Percentiles rank a stretch among this genome's conserved stretches.
Conservation (phyloP, 2,888 invertebrate species). For the Venusia cambrica region DNA sequence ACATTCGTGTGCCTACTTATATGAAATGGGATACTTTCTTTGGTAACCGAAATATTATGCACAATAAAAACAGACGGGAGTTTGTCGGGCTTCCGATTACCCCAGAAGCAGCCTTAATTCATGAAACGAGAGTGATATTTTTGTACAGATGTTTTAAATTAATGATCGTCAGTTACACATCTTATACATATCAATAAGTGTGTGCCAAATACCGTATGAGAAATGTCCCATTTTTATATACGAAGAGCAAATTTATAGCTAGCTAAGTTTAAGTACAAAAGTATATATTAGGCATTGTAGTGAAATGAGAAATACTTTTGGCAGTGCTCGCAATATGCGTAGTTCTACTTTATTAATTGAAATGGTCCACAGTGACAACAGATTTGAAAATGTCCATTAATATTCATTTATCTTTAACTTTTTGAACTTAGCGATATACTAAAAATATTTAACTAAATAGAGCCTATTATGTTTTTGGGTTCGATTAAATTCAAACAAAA, state of each 20-base stretch:
- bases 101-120: slow-evolving; percentile 25
- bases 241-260: slow-evolving; percentile 22
- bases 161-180: slow-evolving; percentile 33
- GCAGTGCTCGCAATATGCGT: slow-evolving; percentile 11
- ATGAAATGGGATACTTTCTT: slow-evolving; percentile 53
- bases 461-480: no score
- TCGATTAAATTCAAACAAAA: no score
- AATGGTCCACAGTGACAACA: slow-evolving; percentile 1
- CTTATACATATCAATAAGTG: slow-evolving; percentile 58
- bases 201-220: slow-evolving; percentile 62
- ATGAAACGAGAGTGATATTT: slow-evolving; percentile 37
- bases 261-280: slow-evolving; percentile 30
- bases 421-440: no score
- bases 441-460: no score
- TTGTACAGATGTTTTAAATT: slow-evolving; percentile 40
- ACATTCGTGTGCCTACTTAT: slow-evolving; percentile 33
- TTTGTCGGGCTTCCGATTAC: slow-evolving; percentile 26
- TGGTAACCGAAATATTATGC: slow-evolving; percentile 20
- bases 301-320: slow-evolving; percentile 17
- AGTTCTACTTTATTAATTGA: slow-evolving; percentile 15
- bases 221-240: slow-evolving; percentile 55
- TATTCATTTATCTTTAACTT: no score
- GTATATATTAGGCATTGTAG: slow-evolving; percentile 27
- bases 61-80: slow-evolving; percentile 39
- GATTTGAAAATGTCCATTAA: background rate